These are phyloP conservation scores for Cosmopolites sordidus DNA, from an alignment of 2,888 invertebrate species.

Conservation along the genomic window DNA sequence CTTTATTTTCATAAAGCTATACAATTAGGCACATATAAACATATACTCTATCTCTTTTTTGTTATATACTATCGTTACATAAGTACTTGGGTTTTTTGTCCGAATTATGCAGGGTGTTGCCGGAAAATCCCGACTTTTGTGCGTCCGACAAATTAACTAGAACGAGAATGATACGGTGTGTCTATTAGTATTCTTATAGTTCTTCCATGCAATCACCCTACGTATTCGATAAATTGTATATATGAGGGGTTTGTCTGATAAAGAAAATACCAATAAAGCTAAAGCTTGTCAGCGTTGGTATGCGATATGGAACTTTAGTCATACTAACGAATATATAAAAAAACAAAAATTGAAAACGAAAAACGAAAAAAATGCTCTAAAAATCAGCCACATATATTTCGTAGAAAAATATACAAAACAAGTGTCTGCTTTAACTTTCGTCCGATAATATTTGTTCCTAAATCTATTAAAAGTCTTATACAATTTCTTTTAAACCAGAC, in stretches of 20 bases:
- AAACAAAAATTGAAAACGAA: background rate
- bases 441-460: slow-evolving; percentile 2
- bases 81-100: background rate
- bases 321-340: background rate
- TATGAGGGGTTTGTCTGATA: too few species aligned
- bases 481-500: slow-evolving; percentile 6
- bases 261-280: too few species aligned
- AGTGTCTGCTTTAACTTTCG: slow-evolving; percentile 4
- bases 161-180: too few species aligned
- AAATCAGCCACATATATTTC: background rate
- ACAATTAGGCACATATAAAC: slow-evolving; percentile 19
- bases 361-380: background rate
- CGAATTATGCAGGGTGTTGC: background rate
- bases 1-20: slow-evolving; percentile 15
- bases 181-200: too few species aligned
- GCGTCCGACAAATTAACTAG: too few species aligned
- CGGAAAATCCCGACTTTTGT: background rate
- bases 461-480: slow-evolving; percentile 13
- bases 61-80: background rate
- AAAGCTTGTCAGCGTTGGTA: too few species aligned
- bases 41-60: slow-evolving; percentile 9
- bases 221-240: too few species aligned
- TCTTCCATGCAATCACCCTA: too few species aligned
- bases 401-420: slow-evolving; percentile 5
- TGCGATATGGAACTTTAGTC: too few species aligned